Conservation (phyloP, 1,140 invertebrate genomes). For the Drosophila funebris region DNA sequence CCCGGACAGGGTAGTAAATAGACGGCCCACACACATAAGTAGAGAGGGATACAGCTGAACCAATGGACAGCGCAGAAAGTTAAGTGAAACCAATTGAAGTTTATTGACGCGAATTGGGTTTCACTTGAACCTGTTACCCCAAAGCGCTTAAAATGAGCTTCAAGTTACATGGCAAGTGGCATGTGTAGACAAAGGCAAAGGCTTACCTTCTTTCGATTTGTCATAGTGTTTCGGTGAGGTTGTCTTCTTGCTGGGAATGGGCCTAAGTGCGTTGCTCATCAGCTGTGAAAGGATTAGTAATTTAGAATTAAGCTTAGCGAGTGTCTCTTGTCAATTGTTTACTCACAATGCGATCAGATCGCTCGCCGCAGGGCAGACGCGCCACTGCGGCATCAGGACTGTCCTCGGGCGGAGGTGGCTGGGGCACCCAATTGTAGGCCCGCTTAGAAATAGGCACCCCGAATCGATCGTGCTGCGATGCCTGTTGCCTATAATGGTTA, state of each 20-base stretch:
- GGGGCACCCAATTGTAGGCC: constrained; percentile 96
- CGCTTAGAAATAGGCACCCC: constrained; percentile 91
- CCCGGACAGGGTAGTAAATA: not conserved
- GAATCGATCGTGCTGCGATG: constrained; percentile 94
- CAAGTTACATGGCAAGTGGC: constrained; percentile 43
- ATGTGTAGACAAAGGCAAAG: constrained; percentile 21
- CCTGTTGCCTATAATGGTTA: constrained; percentile 87
- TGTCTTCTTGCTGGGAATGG: constrained; percentile 86
- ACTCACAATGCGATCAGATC: constrained; percentile 90
- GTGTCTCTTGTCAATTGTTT: not conserved
- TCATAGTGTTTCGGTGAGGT: constrained; percentile 86
- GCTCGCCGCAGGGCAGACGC: constrained; percentile 91
- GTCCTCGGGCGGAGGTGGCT: constrained; percentile 94
- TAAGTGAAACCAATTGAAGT: constrained; percentile 83
- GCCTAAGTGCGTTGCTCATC: constrained; percentile 86
- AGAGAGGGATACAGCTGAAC: not conserved
- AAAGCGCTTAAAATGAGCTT: constrained; percentile 48
- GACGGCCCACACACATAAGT: not conserved
- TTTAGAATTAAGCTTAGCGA: constrained; percentile 19
- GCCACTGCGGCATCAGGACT: constrained; percentile 92
- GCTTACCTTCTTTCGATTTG: constrained; percentile 83
- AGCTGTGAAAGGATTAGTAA: constrained; percentile 62
- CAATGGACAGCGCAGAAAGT: constrained; percentile 52
- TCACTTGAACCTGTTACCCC: constrained; percentile 67
- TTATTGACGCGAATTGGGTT: constrained; percentile 79